Conservation (phyloP, 1,140 invertebrate genomes). For the Choristoneura fumiferana region DNA sequence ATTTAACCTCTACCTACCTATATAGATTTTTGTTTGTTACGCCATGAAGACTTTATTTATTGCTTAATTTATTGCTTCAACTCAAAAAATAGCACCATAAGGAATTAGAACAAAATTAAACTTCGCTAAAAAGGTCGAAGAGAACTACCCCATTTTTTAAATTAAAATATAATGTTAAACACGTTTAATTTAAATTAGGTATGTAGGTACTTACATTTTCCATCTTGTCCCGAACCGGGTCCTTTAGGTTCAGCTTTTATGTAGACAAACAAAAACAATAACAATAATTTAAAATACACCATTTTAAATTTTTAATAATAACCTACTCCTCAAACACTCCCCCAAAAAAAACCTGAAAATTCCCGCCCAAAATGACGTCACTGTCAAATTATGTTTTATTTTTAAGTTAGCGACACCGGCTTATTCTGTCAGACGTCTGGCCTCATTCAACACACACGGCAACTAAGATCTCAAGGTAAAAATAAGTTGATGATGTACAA, state of each 20-base stretch:
- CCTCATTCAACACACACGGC: background rate
- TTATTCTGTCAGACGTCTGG: background rate
- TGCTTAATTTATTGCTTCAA: too few species aligned
- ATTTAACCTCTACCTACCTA: too few species aligned
- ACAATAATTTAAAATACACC: conserved; percentile 9
- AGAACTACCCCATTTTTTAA: too few species aligned
- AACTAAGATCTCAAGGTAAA: background rate
- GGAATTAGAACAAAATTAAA: too few species aligned
- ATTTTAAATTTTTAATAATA: background rate
- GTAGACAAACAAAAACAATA: conserved; percentile 41
- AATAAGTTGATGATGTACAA: background rate
- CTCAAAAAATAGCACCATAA: too few species aligned
- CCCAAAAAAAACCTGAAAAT: background rate
- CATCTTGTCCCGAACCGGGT: conserved; percentile 49
- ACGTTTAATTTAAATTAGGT: background rate
- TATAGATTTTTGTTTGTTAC: too few species aligned
- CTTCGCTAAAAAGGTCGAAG: too few species aligned
- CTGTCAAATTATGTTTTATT: conserved; percentile 11
- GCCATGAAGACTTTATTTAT: too few species aligned
- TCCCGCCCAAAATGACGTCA: background rate
- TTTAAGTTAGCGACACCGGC: background rate
- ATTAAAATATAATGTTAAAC: too few species aligned
- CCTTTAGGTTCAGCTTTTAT: conserved; percentile 45
- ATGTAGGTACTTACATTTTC: conserved; percentile 52
- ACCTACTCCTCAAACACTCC: background rate